Evolutionary conservation across 1,140 invertebrate genomes (phyloP), one percentile per base, ranked within the genome.

Genomic region (Manduca sexta): DNA sequence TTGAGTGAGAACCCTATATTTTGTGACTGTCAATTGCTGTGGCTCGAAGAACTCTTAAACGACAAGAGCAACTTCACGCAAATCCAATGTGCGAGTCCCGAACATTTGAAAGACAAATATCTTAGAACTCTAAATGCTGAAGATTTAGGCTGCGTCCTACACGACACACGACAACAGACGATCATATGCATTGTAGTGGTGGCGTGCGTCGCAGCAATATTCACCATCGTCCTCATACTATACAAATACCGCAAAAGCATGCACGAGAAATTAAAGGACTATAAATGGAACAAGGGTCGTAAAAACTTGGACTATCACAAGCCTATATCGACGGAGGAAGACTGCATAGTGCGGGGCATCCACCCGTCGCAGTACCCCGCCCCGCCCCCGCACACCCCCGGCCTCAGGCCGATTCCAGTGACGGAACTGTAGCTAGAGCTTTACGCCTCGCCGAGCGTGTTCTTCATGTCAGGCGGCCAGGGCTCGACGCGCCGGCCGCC

Each of bases 371-470:
- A 89, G 52, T 89, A 90, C 77, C 87, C 88, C 69, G 74, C 88
- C 16, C 88, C 88, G 60, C 80, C 88, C 60, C 72, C 89, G 70
- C 74, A 89, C 81, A 64, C 88, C 64, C 88, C 78, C 67, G 88
- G 89, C 74, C 84, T 90, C 12, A 89, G 94, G 73, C 91, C 93
- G 3, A 94, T 95, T 65, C 94, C 94, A 34, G 93, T 95, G 55
- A 96, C 94, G 86, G 94, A 95, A 84, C 93, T 96, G 92, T 96
- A 95, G 93, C 93, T 94, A 94, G 93, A 94, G 89, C 91, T 93
- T 87, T 91, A 91, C 89, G 90, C 91, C 86, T 90, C 92, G 73
- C 91, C 91, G 88, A 91, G 91, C 85, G 89, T 90, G 49, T 90
- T 90, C 78, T 91, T 88, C 83, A 85, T 90, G 83, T 89, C 89